Evolutionary conservation across 2,113 vertebrate genomes (phyloP), one percentile per base, ranked within the genome.

Genomic region (Ailurus styani): DNA sequence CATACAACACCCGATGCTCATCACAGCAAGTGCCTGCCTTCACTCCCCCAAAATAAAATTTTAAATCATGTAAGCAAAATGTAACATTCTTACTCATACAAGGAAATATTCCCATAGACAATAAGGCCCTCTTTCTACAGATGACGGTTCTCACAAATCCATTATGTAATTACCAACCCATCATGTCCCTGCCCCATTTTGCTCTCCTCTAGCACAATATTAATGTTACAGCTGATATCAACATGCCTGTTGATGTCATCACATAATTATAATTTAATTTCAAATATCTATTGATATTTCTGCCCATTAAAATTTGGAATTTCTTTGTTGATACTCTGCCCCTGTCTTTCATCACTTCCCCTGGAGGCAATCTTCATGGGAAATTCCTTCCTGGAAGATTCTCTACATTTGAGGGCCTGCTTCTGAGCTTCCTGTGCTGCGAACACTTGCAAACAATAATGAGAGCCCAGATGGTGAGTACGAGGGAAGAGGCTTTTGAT

Each of bases 361-460:
- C 50, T 47, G 34, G 68, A 50, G 12, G 40, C 3, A 3, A 23
- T 17, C 17, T 72, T 84, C 42, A 55, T 25, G 75, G 55, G 64
- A 87, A 89, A 79, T 62, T 81, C 88, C 84, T 72, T 72, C 2
- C 29, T 72, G 12, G 34, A 96, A 62, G 34, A 82, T 13, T 70
- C 78, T 23, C 40, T 79, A 31, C 77, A 72, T 79, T 82, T 31
- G 50, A 31, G 31, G 52, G 1, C 7, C 81, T 70, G 68, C 37
- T 85, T 83, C 40, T 12, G 6, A 4, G 81, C 25, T 42, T 87
- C 78, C 14, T 34, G 31, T 62, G 15, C 31, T 82, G 11, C 5
- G 50, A 62, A 66, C 75, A 62, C 66, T 79, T 90, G n/a, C 40
- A 87, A 90, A 84, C 68, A 75, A 68, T 84, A 79, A 50, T 27